Evolutionary conservation across 2,113 vertebrate species (phyloP), one percentile per base, ranked within the genome.

Genomic region (Pao palembangensis): DNA sequence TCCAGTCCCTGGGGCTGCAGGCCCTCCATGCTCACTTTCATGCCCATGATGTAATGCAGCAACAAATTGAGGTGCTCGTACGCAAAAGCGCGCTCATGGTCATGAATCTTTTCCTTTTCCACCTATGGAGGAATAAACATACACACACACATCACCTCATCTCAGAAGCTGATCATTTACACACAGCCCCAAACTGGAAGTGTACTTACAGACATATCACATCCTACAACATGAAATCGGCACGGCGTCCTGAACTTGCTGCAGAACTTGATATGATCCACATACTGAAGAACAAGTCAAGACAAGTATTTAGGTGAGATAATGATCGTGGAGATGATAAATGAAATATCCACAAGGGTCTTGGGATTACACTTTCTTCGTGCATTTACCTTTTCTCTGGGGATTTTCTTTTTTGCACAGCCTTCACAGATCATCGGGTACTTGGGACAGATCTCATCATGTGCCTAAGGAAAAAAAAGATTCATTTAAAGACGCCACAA

Each of bases 351-450:
- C 21, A 23, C 2, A 23, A 23, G 21, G 21, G 21, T 23, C 3
- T 28, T 5, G 17, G 46, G 46, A 48, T 44, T 2, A 44, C 13
- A 44, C 15, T 5, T 44, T 17, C 14, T 2, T 17, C 2, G 18
- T 43, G 38, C 8, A 44, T 60, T 60, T 60, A 96, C 96, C 90
- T 94, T 95, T 72, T 98, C 95, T 71, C 95, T 88, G 3, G 93
- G 90, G 63, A 98, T 93, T 86, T 93, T 98, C 86, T 93, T 95
- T 83, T 93, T 94, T 43, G 93, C 94, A 8, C 96, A 99, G 80
- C 93, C 93, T 25, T 96, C 93, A 3, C 96, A 99, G 18, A 92
- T 92, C 92, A 99, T 88, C 0, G 96, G 96, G 42, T 94, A 93
- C 64, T 95, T 94, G 46, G 94, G 94, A 73, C 96, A 99, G 69